phyloP scores from a whole-genome alignment of 2,113 vertebrate species.

The Orientallactaga bullata region DNA sequence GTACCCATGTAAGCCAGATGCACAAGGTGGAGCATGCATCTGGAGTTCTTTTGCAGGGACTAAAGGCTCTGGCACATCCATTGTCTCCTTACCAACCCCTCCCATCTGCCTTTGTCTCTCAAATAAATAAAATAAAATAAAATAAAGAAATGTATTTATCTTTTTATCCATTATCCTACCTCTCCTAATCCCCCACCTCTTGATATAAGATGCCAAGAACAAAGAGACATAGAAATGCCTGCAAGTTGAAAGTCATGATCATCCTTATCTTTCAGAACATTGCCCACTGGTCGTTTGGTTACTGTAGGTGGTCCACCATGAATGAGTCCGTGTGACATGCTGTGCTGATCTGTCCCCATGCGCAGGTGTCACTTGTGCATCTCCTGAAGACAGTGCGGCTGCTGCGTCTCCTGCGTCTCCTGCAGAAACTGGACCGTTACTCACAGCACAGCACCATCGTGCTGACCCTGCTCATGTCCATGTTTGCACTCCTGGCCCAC shows the following conservation, averaged over 20 bases:
- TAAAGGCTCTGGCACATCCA: no score
- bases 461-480: conserved; percentile 98
- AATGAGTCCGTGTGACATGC: not conserved
- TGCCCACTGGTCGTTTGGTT: not conserved
- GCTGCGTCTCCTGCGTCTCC: conserved; percentile 94
- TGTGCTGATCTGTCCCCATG: not conserved
- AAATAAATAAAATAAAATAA: no score
- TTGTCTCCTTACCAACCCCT: no score
- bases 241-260: not conserved
- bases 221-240: not conserved
- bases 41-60: no score
- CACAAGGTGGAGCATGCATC: no score
- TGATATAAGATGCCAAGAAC: not conserved
- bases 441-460: conserved; percentile 98
- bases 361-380: conserved; percentile 97
- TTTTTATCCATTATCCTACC: not conserved
- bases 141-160: not conserved
- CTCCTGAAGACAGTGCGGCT: conserved; percentile 96
- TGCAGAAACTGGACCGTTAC: conserved; percentile 99
- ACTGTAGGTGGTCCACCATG: not conserved
- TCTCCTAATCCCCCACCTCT: not conserved
- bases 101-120: no score
- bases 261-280: not conserved
- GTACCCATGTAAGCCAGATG: no score
- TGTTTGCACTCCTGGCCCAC: conserved; percentile 98